A percentile compares a stretch with the other conserved stretches of the same genome.
phyloP scores from a whole-genome alignment of 2,113 vertebrate species.

The Erythrolamprus reginae region DNA sequence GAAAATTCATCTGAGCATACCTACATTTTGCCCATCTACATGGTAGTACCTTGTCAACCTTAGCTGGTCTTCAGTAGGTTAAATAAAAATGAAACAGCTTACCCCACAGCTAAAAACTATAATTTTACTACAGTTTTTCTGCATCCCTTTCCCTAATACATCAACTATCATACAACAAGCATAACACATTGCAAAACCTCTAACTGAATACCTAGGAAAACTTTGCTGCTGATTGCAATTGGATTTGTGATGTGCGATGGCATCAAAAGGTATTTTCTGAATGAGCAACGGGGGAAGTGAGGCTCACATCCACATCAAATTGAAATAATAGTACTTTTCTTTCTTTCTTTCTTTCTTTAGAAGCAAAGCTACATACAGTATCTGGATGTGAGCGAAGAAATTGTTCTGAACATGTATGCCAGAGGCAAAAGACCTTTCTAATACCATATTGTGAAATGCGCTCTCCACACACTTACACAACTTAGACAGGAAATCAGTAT shows the following conservation, averaged over 20 bases:
- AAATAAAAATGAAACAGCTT: neutral
- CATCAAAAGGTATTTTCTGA: neutral
- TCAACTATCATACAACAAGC: neutral
- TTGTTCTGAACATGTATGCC: neutral
- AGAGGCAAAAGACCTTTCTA: conserved; percentile 14
- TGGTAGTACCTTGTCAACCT: neutral
- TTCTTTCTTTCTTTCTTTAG: neutral
- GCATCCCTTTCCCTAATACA: neutral
- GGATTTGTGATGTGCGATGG: neutral
- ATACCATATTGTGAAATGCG: neutral
- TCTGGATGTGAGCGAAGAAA: neutral
- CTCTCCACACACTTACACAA: neutral
- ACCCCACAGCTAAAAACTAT: neutral
- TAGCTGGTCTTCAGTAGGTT: neutral
- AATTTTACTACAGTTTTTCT: neutral
- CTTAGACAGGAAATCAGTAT: conserved; percentile 8
- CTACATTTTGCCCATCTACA: neutral
- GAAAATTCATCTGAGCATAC: neutral
- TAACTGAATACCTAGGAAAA: neutral
- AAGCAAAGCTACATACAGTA: neutral
- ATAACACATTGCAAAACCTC: neutral
- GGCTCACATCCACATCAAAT: neutral
- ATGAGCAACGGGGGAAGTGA: neutral
- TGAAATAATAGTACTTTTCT: neutral
- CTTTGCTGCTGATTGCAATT: neutral